Evolutionary conservation across 2,888 invertebrate genomes (phyloP), one percentile per base, ranked within the genome.

Genomic region (Oscheius myriophilus): DNA sequence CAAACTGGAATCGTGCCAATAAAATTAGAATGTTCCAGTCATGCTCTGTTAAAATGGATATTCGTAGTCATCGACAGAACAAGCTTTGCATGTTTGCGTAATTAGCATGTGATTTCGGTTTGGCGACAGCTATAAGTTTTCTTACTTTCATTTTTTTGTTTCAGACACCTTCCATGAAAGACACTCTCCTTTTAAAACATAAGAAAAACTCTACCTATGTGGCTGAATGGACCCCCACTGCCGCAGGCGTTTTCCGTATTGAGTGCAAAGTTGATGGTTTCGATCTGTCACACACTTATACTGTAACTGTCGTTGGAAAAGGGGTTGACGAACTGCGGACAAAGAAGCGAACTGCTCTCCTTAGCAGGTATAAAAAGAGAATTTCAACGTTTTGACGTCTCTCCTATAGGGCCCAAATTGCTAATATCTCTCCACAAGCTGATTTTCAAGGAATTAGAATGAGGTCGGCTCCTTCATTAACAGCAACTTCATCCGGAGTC

Each of bases 171-270:
- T 16, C n/a, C 26, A 18, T 46, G 18, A 54, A 63, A 41, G 62
- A 46, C 14, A 53, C 72, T 64, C 26, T 53, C 67, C 14, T 49
- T 91, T n/a, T 94, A 23, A 89, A 92, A 66, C 90, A 91, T 12
- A 92, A 92, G 85, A 90, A 90, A 4, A 93, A 94, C 87, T 93
- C 33, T n/a, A 71, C 76, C 2, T 81, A 92, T 87, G 90, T 90
- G 63, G 94, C 93, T 23, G 91, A 91, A 62, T 97, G 97, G 97
- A 93, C 93, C 7, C 96, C 97, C 0, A 92, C 92, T 45, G 91
- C 92, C 2, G 91, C 93, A n/a, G 96, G 97, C 12, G 91, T 91
- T 87, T 97, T 95, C 88, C 91, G 92, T 33, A 91, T 97, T 74
- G 91, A 92, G 68, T 92, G 95, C 78, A 92, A 91, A 46, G 93